phyloP scores from a whole-genome alignment of 2,797 vertebrate genomes.

The Crenuchus spilurus region DNA sequence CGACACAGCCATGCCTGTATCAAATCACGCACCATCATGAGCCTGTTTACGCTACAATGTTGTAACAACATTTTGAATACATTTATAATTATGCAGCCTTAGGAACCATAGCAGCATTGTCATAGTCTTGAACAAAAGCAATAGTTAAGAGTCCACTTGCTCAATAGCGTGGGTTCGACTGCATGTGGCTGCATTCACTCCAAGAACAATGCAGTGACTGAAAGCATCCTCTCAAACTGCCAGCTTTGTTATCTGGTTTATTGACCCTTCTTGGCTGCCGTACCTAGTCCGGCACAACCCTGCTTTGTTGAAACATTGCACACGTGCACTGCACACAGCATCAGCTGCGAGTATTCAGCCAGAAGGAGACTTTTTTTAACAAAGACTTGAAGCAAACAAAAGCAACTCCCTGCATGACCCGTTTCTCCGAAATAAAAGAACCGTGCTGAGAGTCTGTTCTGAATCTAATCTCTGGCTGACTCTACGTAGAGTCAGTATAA shows the following conservation, averaged over 20 bases:
- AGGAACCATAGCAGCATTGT: not conserved
- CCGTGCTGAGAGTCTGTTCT: not conserved
- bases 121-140: slow-evolving; percentile 10
- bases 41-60: no score
- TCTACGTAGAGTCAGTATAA: slow-evolving; percentile 27
- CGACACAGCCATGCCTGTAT: no score
- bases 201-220: slow-evolving; percentile 46
- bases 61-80: not conserved
- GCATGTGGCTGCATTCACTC: slow-evolving; percentile 28
- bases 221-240: slow-evolving; percentile 38
- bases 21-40: no score
- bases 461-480: slow-evolving; percentile 20
- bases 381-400: slow-evolving; percentile 27
- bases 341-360: slow-evolving; percentile 29
- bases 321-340: slow-evolving; percentile 3
- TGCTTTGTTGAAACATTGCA: slow-evolving; percentile 26
- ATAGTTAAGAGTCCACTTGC: slow-evolving; percentile 25
- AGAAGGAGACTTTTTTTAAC: slow-evolving; percentile 29
- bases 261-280: slow-evolving; percentile 34
- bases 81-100: not conserved
- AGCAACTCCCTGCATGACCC: slow-evolving; percentile 4
- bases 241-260: slow-evolving; percentile 38
- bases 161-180: slow-evolving; percentile 25
- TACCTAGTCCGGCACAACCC: slow-evolving; percentile 2
- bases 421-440: not conserved